Percentiles rank a stretch among this genome's conserved stretches.
phyloP scores from a whole-genome alignment of 2,113 vertebrate species.

The Plecotus auritus region DNA sequence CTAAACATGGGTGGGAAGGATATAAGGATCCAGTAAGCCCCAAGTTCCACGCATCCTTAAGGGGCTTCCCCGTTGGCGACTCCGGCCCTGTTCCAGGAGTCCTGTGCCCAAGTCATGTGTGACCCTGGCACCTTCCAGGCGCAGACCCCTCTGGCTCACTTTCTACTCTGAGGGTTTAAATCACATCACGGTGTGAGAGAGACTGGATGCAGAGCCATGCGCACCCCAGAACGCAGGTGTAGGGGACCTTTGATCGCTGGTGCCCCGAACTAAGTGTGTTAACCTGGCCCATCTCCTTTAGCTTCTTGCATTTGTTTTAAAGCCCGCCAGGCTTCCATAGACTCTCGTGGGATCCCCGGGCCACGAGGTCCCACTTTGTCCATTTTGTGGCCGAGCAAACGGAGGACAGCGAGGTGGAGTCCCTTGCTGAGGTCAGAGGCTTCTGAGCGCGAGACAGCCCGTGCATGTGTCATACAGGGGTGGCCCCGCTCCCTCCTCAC shows the following conservation, averaged over 20 bases:
- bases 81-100: neutral
- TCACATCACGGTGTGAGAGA: neutral
- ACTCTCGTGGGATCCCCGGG: neutral
- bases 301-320: neutral
- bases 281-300: neutral
- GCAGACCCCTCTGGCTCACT: too few relatives aligned
- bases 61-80: neutral
- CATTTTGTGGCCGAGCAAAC: neutral
- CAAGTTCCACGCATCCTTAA: neutral
- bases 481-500: neutral
- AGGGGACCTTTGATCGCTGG: accelerated
- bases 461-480: accelerated
- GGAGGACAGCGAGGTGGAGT: neutral
- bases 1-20: neutral
- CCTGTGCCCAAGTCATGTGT: neutral
- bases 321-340: neutral
- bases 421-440: accelerated
- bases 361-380: neutral
- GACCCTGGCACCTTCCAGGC: neutral
- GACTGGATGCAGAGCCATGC: accelerated
- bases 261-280: neutral
- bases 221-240: neutral
- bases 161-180: neutral
- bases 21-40: neutral
- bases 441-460: neutral